Evolutionary conservation across 2,797 vertebrate genomes (phyloP).

Genomic region (Enteromius thamalakanensis): DNA sequence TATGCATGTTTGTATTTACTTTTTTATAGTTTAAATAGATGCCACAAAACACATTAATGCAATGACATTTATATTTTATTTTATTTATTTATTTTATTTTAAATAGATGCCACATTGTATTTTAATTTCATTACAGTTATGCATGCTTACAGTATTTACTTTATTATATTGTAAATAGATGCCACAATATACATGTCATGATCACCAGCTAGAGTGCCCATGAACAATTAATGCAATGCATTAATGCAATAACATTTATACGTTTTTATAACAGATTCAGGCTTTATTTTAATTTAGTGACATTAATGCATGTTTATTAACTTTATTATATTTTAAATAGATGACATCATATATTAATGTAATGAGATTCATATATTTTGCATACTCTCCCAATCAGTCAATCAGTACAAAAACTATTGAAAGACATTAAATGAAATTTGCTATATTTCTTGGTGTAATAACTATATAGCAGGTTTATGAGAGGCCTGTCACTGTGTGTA

Average conservation of each 20-base stretch:
- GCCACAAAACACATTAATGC: neutral
- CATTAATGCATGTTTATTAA: neutral
- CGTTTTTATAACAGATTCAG: no score
- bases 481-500: slow-evolving; percentile 34
- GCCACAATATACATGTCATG: no score
- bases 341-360: neutral
- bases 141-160: neutral
- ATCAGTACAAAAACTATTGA: neutral
- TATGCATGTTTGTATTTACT: neutral
- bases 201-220: no score
- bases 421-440: neutral
- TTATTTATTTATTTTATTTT: neutral
- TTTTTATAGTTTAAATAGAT: neutral
- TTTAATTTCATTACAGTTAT: no score
- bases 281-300: no score
- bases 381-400: neutral
- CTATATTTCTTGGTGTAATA: neutral
- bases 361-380: neutral
- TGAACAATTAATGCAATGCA: no score
- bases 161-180: neutral
- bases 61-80: neutral
- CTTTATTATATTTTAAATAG: neutral
- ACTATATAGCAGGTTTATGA: neutral
- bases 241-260: no score
- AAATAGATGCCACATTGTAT: no score